Evolutionary conservation across 2,797 vertebrate genomes (phyloP).

Genomic region (Emys orbicularis): DNA sequence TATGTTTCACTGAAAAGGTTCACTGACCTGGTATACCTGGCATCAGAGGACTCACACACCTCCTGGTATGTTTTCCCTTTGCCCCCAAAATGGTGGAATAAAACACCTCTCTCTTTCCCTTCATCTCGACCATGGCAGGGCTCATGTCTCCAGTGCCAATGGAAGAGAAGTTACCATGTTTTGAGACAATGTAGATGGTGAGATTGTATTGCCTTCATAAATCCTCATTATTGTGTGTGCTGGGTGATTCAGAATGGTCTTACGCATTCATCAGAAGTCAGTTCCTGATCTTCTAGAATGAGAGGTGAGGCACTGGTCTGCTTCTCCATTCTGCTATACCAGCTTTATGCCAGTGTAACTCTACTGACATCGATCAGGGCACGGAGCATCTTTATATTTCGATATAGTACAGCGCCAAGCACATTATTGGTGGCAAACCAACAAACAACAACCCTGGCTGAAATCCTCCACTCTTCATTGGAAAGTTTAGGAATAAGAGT

Average conservation of each 20-base stretch:
- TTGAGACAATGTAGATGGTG: background rate
- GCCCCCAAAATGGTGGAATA: fast-evolving
- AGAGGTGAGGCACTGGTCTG: background rate
- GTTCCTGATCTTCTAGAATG: background rate
- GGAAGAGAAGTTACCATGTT: background rate
- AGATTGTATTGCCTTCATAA: background rate
- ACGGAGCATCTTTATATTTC: slow-evolving; percentile 7
- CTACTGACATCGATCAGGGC: background rate
- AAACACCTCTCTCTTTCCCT: background rate
- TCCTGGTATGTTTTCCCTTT: background rate
- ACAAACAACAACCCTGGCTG: background rate
- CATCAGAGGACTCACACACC: fast-evolving
- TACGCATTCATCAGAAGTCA: background rate
- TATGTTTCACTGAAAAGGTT: background rate
- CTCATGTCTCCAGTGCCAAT: background rate
- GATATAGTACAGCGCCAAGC: background rate
- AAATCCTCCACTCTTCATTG: slow-evolving; percentile 7
- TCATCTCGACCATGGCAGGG: background rate
- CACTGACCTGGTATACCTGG: background rate
- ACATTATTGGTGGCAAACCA: background rate
- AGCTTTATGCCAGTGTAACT: background rate
- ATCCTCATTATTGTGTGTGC: background rate
- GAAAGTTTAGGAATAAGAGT: background rate
- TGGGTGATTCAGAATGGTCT: background rate
- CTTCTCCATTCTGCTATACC: background rate